Evolutionary conservation across 2,888 invertebrate species (phyloP).

Genomic region (Drosophila picticornis): DNA sequence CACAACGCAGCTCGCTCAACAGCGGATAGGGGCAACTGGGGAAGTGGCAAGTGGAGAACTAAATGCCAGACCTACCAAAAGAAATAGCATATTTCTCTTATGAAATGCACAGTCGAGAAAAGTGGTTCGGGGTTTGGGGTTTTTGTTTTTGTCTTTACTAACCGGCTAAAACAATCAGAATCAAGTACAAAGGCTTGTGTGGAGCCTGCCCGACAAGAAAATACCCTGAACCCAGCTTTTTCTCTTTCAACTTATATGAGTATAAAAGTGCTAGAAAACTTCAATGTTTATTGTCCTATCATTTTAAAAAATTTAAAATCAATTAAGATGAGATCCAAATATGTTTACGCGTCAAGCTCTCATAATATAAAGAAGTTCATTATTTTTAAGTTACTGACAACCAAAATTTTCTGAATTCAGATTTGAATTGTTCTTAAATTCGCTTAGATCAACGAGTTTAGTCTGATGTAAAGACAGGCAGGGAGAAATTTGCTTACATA

Average conservation of each 20-base stretch:
- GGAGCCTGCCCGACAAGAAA: background rate
- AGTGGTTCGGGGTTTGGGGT: constrained; percentile 37
- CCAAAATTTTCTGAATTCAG: background rate
- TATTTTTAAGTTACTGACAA: background rate
- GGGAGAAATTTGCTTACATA: background rate
- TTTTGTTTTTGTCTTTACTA: constrained; percentile 28
- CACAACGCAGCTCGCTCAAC: background rate
- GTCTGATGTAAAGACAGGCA: too few species aligned
- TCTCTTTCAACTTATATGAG: background rate
- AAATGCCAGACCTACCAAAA: constrained; percentile 5
- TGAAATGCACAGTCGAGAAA: constrained; percentile 60
- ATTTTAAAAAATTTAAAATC: background rate
- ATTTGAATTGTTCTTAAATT: background rate
- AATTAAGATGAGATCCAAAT: background rate
- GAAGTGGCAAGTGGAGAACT: background rate
- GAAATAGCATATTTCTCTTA: constrained; percentile 52
- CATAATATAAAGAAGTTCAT: background rate
- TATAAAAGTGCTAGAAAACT: background rate
- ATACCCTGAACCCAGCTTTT: background rate
- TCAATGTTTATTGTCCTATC: background rate
- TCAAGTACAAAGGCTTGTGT: background rate
- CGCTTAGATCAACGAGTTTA: background rate
- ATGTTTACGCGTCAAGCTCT: background rate
- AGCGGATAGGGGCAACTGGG: constrained; percentile 11
- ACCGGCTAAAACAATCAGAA: constrained; percentile 49